Base-by-base conservation (phyloP, 2,113 vertebrate genomes). In the Boleophthalmus pectinirostris region DNA sequence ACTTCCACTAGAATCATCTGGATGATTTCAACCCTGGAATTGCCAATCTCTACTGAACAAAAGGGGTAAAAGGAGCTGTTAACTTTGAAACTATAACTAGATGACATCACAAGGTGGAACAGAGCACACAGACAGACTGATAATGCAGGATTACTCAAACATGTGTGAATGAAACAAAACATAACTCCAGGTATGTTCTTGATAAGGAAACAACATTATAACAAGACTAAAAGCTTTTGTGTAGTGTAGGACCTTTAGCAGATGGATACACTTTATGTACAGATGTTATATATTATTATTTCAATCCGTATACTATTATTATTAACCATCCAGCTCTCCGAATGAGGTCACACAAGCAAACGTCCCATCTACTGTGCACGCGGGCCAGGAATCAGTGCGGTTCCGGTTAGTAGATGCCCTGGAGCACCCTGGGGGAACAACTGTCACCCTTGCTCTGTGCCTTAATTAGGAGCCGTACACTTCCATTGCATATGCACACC, bases 271-370 rank as follows among this genome's bases (percentile, higher is more conserved):
- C 13, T 23, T 13, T 9, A 25, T 29, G 29, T 29, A 61, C 7
- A 61, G 8, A 8, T 16, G 20, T 25, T 29, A 33, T 25, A 61
- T 38, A 13, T 43, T 64, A 21, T 64, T 38, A 64, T 43, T 38
- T 38, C 9, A 64, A 33, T 38, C 20, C 20, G 0, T n/a, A n/a
- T 24, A 35, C 65, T 75, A 43, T 80, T 53, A 77, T 72, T 65
- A 61, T 83, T 81, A 84, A 75, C 69, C 61, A 70, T 78, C 76
- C 69, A 70, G 83, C 82, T 79, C 79, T 75, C 74, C 45, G 87
- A 94, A 93, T 89, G 85, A 92, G 92, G 89, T 90, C 91, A 89
- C 91, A 87, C 86, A 80, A 90, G 72, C 79, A 90, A 88, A 73
- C 88, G 91, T 87, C 87, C 51, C 21, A 3, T 54, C 88, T 88